Evolutionary conservation across 2,113 vertebrate species (phyloP).

Genomic region (Mormyrus iriodes): DNA sequence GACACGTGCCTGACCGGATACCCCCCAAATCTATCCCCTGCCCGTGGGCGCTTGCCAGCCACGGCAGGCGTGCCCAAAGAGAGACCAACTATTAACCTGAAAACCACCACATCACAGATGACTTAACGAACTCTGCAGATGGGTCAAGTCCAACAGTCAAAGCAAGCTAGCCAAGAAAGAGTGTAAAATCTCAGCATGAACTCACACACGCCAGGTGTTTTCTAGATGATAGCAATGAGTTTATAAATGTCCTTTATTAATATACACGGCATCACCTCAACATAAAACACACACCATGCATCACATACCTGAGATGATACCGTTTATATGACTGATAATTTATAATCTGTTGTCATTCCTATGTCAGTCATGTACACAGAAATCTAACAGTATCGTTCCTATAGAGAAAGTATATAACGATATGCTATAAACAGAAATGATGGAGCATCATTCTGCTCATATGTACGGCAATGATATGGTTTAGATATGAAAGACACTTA

Average conservation of each 20-base stretch:
- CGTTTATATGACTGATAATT: neutral
- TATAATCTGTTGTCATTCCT: neutral
- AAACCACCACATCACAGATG: neutral
- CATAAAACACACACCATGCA: neutral
- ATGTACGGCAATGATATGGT: neutral
- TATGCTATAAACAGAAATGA: neutral
- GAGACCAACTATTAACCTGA: neutral
- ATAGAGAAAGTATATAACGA: neutral
- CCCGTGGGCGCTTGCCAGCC: neutral
- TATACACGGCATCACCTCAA: neutral
- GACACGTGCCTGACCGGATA: conserved; percentile 18
- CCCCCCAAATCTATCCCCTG: conserved; percentile 29
- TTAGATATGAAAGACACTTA: neutral
- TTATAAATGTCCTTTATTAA: neutral
- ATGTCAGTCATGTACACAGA: neutral
- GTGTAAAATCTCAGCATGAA: neutral
- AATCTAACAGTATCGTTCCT: neutral
- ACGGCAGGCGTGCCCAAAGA: neutral
- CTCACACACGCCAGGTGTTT: neutral
- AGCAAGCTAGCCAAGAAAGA: neutral
- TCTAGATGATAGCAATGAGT: neutral
- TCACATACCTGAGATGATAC: neutral
- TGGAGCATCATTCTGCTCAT: neutral
- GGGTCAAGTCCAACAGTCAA: neutral
- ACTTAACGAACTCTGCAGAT: neutral